Evolutionary conservation across 2,888 invertebrate genomes (phyloP).

Genomic region (Leucophenga montana): DNA sequence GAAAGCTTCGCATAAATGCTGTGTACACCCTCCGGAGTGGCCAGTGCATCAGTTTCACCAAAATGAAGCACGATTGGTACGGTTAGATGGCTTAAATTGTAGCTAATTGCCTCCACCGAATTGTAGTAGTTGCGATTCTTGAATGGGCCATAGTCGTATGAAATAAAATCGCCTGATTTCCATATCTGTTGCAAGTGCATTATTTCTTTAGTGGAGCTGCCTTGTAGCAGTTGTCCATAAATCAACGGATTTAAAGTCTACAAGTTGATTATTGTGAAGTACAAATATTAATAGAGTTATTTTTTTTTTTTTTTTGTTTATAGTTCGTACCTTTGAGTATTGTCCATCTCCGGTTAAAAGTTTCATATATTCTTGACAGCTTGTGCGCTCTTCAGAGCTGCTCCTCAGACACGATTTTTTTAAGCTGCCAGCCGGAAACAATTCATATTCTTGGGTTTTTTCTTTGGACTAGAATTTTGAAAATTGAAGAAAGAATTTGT

Average conservation of each 20-base stretch:
- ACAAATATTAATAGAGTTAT: not conserved
- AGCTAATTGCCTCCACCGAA: constrained; percentile 53
- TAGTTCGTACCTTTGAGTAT: constrained; percentile 43
- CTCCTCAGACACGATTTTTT: not conserved
- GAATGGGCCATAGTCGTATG: constrained; percentile 62
- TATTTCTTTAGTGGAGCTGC: constrained; percentile 62
- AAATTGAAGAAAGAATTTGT: too few relatives aligned
- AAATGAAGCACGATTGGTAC: constrained; percentile 64
- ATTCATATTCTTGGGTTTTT: constrained; percentile 46
- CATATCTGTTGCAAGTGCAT: constrained; percentile 64
- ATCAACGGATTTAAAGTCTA: constrained; percentile 46
- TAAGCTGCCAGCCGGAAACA: constrained; percentile 48
- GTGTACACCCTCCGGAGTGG: constrained; percentile 63
- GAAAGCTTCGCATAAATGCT: constrained; percentile 60
- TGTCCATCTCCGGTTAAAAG: constrained; percentile 3
- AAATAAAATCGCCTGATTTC: constrained; percentile 67
- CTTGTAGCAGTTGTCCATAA: constrained; percentile 61
- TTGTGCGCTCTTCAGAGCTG: constrained; percentile 39
- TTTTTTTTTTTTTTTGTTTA: not conserved
- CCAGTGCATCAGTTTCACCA: constrained; percentile 64
- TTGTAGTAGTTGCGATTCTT: constrained; percentile 59
- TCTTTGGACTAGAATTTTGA: constrained; percentile 21
- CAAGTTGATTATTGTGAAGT: not conserved
- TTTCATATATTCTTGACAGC: constrained; percentile 40
- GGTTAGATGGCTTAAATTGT: constrained; percentile 55